Percentiles rank a stretch among this genome's conserved stretches.
phyloP scores from a whole-genome alignment of 2,797 vertebrate genomes.

The Eospalax fontanierii region DNA sequence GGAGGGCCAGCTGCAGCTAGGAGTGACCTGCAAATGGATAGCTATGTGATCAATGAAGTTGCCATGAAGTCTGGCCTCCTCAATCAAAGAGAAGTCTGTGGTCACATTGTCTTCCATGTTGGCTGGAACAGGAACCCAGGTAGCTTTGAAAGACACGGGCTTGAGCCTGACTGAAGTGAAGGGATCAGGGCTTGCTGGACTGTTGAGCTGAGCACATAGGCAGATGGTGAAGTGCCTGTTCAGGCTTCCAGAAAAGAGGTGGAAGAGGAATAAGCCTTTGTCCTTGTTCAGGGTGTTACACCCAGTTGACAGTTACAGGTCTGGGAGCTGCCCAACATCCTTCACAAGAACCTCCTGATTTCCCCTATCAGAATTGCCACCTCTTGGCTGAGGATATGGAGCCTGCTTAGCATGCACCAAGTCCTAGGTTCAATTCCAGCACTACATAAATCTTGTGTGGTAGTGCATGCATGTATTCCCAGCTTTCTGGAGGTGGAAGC shows the following conservation, averaged over 20 bases:
- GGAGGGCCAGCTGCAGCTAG: neutral
- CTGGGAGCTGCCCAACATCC: neutral
- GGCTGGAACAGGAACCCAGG: neutral
- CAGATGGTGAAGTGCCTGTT: neutral
- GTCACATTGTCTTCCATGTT: neutral
- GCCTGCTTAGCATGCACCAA: neutral
- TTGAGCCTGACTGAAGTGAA: neutral
- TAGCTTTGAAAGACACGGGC: neutral
- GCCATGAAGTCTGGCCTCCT: too few species aligned
- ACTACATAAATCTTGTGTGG: neutral
- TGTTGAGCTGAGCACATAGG: neutral
- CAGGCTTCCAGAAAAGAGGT: neutral
- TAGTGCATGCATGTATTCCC: neutral
- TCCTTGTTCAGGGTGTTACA: neutral
- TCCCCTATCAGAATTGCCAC: neutral
- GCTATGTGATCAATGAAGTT: neutral
- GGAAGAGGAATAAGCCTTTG: accelerated
- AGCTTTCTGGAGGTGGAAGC: too few species aligned
- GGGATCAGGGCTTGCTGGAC: neutral
- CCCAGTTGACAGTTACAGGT: neutral
- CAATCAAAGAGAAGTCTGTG: neutral
- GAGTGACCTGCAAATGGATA: neutral
- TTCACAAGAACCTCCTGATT: neutral
- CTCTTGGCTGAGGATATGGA: neutral
- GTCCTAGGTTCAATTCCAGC: neutral